Conservation (phyloP, 1,140 invertebrate genomes). For the Zophobas morio region DNA sequence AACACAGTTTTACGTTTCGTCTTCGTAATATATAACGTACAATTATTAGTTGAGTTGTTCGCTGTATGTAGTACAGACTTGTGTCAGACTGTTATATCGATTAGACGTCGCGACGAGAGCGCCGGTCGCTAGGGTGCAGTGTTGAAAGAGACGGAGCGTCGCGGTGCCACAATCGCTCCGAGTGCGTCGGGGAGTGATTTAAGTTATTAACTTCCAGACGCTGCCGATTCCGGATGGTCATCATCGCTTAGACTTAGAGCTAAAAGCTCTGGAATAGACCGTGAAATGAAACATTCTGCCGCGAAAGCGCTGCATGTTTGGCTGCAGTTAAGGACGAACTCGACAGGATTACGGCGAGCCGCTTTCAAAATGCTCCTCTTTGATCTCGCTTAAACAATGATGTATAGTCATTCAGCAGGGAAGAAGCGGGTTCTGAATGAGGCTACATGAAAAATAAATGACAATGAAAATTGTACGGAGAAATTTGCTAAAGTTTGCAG, state of each 20-base stretch:
- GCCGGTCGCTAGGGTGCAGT: slow-evolving; percentile 59
- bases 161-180: slow-evolving; percentile 45
- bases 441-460: no score
- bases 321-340: background rate
- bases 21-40: slow-evolving; percentile 49
- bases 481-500: no score
- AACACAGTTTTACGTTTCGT: slow-evolving; percentile 47
- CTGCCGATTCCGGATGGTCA: slow-evolving; percentile 40
- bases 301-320: background rate
- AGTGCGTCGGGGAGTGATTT: slow-evolving; percentile 34
- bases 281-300: slow-evolving; percentile 19
- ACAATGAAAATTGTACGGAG: no score
- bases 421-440: no score
- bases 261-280: slow-evolving; percentile 18
- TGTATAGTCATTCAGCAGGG: no score
- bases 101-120: slow-evolving; percentile 60
- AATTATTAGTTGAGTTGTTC: slow-evolving; percentile 57
- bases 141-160: slow-evolving; percentile 52
- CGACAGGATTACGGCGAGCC: background rate
- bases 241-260: slow-evolving; percentile 19
- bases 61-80: slow-evolving; percentile 60
- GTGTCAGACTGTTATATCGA: slow-evolving; percentile 65
- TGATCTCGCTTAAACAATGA: no score
- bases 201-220: slow-evolving; percentile 43
- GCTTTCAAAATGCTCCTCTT: background rate